Evolutionary conservation across 2,797 vertebrate genomes (phyloP).

Genomic region (Sebastes minor): DNA sequence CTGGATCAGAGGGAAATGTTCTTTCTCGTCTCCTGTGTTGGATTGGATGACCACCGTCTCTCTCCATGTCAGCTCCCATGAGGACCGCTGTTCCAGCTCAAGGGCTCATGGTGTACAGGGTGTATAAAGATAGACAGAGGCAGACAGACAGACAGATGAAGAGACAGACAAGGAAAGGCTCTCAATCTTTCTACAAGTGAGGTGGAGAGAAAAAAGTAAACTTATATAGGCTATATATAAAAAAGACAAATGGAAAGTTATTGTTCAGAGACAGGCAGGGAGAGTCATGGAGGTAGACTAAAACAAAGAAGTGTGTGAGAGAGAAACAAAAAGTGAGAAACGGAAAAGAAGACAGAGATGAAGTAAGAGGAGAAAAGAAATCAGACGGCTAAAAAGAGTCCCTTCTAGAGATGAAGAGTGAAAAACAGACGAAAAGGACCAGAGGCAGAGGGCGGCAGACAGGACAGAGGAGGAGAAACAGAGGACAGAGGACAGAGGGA

Average conservation of each 20-base stretch:
- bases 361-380: neutral
- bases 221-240: neutral
- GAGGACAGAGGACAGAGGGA: conserved; percentile 42
- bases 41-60: conserved; percentile 13
- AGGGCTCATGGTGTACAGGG: conserved; percentile 1
- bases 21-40: conserved; percentile 2
- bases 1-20: conserved; percentile 16
- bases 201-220: neutral
- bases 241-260: conserved; percentile 9
- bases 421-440: neutral
- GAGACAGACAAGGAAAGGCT: neutral
- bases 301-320: neutral
- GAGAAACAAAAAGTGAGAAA: neutral
- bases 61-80: conserved; percentile 8
- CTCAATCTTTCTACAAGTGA: neutral
- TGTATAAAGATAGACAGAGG: neutral
- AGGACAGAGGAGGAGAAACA: conserved; percentile 28
- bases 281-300: neutral
- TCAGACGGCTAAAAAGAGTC: neutral
- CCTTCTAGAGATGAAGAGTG: neutral
- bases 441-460: neutral
- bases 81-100: conserved; percentile 28
- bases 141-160: neutral
- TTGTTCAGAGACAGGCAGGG: neutral
- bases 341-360: neutral